phyloP scores from a whole-genome alignment of 2,888 invertebrate genomes.

The Pecten maximus region DNA sequence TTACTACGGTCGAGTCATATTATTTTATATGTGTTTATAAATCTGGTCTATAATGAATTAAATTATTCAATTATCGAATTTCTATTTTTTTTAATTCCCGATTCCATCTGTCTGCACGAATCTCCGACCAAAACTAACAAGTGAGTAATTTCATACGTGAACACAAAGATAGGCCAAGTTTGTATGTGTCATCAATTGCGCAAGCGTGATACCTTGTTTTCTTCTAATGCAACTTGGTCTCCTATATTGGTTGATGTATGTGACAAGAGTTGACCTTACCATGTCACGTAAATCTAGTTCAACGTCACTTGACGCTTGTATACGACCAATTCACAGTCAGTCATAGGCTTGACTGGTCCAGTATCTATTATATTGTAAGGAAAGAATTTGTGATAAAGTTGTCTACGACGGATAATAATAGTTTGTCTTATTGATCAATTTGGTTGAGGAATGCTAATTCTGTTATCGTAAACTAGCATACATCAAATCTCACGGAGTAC shows the following conservation, averaged over 20 bases:
- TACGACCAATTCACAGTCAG: constrained; percentile 27
- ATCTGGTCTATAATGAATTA: not conserved
- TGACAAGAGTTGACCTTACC: constrained; percentile 28
- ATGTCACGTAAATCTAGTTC: constrained; percentile 30
- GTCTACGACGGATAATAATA: not conserved
- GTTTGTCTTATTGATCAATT: constrained; percentile 16
- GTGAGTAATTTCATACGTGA: not conserved
- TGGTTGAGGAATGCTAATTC: constrained; percentile 16
- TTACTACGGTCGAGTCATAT: not conserved
- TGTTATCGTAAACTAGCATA: not conserved
- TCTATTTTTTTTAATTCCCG: not conserved
- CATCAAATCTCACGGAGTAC: not conserved
- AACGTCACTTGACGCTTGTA: constrained; percentile 32
- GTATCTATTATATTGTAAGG: constrained; percentile 4
- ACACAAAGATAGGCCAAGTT: not conserved
- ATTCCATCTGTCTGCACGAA: constrained; percentile 3
- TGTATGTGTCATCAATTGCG: constrained; percentile 9
- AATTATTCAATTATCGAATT: not conserved
- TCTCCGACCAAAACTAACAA: not conserved
- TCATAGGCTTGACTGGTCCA: not conserved
- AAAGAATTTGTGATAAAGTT: not conserved
- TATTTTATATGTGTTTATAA: not conserved
- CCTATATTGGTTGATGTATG: constrained; percentile 12
- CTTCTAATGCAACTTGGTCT: not conserved
- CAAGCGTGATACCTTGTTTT: not conserved